A percentile compares a stretch with the other conserved stretches of the same genome.
These are phyloP conservation scores for Perca schrenkii DNA, from an alignment of 2,113 vertebrate genomes.

Conservation along the genomic window DNA sequence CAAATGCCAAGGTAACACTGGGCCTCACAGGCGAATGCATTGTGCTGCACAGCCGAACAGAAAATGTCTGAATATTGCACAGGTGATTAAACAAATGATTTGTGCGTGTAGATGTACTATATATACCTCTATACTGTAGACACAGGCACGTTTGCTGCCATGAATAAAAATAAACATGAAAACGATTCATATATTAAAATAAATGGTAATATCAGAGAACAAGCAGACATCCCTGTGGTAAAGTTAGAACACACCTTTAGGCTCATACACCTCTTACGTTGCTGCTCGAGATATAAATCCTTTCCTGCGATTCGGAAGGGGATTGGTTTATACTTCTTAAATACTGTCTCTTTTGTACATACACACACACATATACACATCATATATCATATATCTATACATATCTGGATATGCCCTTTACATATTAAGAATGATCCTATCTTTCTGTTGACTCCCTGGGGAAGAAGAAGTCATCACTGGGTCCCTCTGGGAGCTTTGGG, in stretches of 20 bases:
- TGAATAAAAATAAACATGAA: constrained; percentile 65
- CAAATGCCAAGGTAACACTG: constrained; percentile 3
- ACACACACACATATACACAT: constrained; percentile 73
- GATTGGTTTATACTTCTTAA: constrained; percentile 63
- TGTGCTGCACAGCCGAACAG: constrained; percentile 24
- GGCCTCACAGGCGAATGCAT: constrained; percentile 12
- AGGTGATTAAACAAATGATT: constrained; percentile 47
- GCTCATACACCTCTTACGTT: constrained; percentile 36
- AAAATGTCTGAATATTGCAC: constrained; percentile 70
- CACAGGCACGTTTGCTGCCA: constrained; percentile 69
- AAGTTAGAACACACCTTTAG: constrained; percentile 17
- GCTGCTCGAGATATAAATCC: constrained; percentile 28
- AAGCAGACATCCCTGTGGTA: constrained; percentile 31
- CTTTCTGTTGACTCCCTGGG: constrained; percentile 88
- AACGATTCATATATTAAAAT: constrained; percentile 57
- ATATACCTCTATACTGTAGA: constrained; percentile 57
- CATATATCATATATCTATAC: constrained; percentile 75
- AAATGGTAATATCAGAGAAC: constrained; percentile 37
- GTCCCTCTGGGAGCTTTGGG: constrained; percentile 66
- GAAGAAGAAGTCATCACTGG: constrained; percentile 72
- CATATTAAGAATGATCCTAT: constrained; percentile 72
- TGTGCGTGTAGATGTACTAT: constrained; percentile 63
- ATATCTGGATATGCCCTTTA: constrained; percentile 70
- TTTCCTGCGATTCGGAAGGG: constrained; percentile 51
- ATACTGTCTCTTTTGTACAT: constrained; percentile 79